These are phyloP conservation scores for Ellobium chinense DNA, from an alignment of 2,888 invertebrate genomes.

Conservation along the genomic window DNA sequence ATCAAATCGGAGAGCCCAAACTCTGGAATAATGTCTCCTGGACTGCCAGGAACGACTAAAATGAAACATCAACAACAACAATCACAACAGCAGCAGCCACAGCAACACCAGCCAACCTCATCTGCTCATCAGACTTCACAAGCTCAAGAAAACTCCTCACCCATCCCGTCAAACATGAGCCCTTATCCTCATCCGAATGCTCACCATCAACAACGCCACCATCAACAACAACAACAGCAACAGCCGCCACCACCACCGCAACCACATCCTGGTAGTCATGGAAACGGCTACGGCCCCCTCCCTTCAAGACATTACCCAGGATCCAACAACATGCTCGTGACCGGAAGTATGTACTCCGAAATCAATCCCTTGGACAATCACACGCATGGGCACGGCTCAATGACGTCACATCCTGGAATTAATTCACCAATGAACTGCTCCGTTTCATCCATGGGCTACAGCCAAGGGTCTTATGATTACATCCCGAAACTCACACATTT, in stretches of 20 bases:
- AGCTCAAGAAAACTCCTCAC: background rate
- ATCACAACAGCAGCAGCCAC: slow-evolving; percentile 16
- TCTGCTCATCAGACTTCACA: background rate
- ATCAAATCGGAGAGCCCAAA: slow-evolving; percentile 36
- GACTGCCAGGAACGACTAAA: background rate
- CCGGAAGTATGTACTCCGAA: slow-evolving; percentile 62
- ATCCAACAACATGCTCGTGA: slow-evolving; percentile 56
- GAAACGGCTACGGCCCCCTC: slow-evolving; percentile 39
- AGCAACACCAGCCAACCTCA: slow-evolving; percentile 8
- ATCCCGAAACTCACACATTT: slow-evolving; percentile 74
- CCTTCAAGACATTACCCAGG: slow-evolving; percentile 51
- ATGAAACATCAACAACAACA: slow-evolving; percentile 31
- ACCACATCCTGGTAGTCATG: slow-evolving; percentile 47
- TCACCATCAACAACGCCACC: slow-evolving; percentile 39
- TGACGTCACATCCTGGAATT: slow-evolving; percentile 60
- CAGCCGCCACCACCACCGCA: slow-evolving; percentile 48
- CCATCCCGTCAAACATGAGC: background rate
- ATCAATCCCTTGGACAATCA: slow-evolving; percentile 61
- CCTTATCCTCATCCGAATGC: background rate
- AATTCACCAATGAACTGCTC: slow-evolving; percentile 65
- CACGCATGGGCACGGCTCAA: slow-evolving; percentile 57
- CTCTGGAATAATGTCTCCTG: slow-evolving; percentile 22
- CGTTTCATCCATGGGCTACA: slow-evolving; percentile 62
- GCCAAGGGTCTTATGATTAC: slow-evolving; percentile 69
- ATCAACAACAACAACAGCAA: slow-evolving; percentile 51